Evolutionary conservation across 2,888 invertebrate genomes (phyloP), one percentile per base, ranked within the genome.

Genomic region (Diarsia dahlii): DNA sequence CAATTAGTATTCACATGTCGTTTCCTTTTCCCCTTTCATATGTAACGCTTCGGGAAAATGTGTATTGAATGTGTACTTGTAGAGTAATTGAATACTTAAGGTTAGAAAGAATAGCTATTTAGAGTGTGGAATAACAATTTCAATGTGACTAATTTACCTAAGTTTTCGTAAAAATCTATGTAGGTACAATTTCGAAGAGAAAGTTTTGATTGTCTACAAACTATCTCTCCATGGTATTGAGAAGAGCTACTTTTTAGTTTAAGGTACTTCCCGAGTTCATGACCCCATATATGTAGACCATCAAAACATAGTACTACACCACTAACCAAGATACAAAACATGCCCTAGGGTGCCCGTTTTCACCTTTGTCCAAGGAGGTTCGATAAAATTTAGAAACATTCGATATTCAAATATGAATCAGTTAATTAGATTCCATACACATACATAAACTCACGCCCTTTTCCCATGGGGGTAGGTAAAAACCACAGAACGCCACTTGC

Each of bases 1-100:
- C 8, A 56, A 56, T 79, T 72, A 63, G 80, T 80, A 78, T 78
- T 66, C 66, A 63, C 48, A 10, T 23, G 20, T 34, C 50, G 45
- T 63, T 15, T 34, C 54, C 39, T 9, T 23, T 54, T n/a, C 72
- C 34, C 71, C 23, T 18, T 15, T 34, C 12, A 15, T 62, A 34
- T 28, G 20, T 50, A 60, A 52, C 15, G 15, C n/a, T 56, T 45
- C 9, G 8, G n/a, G n/a, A 60, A 50, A 15, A 20, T 45, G 39
- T 64, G 20, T 50, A 28, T 56, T 28, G 34, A 45, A 52, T 48
- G 6, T 48, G 6, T 69, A 23, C 45, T 45, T 15, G 20, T 63
- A 39, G 20, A 52, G 50, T 45, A 52, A 60, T 60, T 65, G 28
- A 76, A 60, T 66, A 77, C 20, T 23, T n/a, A 5, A 28, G 18